Evolutionary conservation across 2,888 invertebrate species (phyloP).

Genomic region (Aplocera efformata): DNA sequence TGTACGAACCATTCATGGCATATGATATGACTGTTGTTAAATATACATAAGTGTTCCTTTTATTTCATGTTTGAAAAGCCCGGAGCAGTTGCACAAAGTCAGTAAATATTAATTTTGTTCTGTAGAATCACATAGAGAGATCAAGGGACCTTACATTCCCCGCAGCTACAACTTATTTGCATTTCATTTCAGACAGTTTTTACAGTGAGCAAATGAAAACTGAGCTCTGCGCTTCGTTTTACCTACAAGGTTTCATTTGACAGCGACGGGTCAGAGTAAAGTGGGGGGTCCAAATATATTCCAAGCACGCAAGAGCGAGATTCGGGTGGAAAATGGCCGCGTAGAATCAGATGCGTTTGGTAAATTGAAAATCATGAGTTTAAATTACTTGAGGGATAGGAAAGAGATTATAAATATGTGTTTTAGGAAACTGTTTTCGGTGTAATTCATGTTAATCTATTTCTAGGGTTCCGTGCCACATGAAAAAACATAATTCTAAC

Average conservation of each 20-base stretch:
- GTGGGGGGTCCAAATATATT: constrained; percentile 33
- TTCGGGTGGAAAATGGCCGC: constrained; percentile 38
- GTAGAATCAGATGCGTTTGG: constrained; percentile 24
- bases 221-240: constrained; percentile 16
- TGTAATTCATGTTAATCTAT: too few species aligned
- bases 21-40: too few species aligned
- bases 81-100: too few species aligned
- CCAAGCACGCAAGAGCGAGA: constrained; percentile 38
- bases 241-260: constrained; percentile 13
- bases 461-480: too few species aligned
- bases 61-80: too few species aligned
- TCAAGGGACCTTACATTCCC: neutral
- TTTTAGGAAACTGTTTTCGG: too few species aligned
- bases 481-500: too few species aligned
- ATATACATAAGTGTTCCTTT: too few species aligned
- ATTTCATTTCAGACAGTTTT: constrained; percentile 30
- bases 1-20: too few species aligned
- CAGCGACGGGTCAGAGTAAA: constrained; percentile 26
- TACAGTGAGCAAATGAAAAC: constrained; percentile 27
- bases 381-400: constrained; percentile 16
- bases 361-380: constrained; percentile 29
- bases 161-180: constrained; percentile 23
- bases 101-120: too few species aligned
- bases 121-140: too few species aligned
- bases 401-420: too few species aligned